A percentile compares a stretch with the other conserved stretches of the same genome.
These are phyloP conservation scores for Okamejei kenojei DNA, from an alignment of 2,797 vertebrate genomes.

Conservation along the genomic window DNA sequence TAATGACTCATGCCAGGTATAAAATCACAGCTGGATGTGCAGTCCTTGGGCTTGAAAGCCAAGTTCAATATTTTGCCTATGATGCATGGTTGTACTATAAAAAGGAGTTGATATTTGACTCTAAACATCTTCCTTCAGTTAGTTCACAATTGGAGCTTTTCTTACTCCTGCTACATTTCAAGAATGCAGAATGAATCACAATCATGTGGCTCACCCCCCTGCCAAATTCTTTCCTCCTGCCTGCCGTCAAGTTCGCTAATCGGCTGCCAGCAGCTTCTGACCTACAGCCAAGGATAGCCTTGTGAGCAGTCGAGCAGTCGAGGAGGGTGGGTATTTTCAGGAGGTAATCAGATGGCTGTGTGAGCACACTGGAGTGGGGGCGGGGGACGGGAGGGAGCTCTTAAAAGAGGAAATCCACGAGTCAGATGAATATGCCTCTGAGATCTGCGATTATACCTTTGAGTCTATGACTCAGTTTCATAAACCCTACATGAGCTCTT, in stretches of 20 bases:
- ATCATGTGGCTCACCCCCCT: slow-evolving; percentile 62
- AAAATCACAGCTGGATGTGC: slow-evolving; percentile 57
- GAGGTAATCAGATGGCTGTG: slow-evolving; percentile 35
- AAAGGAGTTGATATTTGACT: slow-evolving; percentile 75
- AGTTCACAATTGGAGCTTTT: slow-evolving; percentile 60
- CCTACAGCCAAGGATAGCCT: slow-evolving; percentile 60
- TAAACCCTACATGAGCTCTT: not conserved
- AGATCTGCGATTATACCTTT: not conserved
- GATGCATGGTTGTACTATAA: slow-evolving; percentile 72
- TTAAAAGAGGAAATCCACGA: slow-evolving; percentile 39
- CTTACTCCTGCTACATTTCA: slow-evolving; percentile 60
- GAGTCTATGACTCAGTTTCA: not conserved
- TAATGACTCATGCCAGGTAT: slow-evolving; percentile 61
- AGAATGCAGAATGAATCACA: slow-evolving; percentile 71
- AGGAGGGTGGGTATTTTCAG: slow-evolving; percentile 42
- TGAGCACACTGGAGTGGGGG: slow-evolving; percentile 9
- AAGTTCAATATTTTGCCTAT: slow-evolving; percentile 76
- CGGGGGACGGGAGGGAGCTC: not conserved
- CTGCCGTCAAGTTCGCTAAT: slow-evolving; percentile 57
- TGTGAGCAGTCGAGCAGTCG: slow-evolving; percentile 40
- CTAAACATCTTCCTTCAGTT: slow-evolving; percentile 61
- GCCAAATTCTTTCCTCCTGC: slow-evolving; percentile 66
- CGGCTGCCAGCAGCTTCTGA: slow-evolving; percentile 64
- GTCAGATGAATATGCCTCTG: slow-evolving; percentile 35
- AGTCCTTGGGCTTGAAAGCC: slow-evolving; percentile 58